Evolutionary conservation across 2,888 invertebrate genomes (phyloP), one percentile per base, ranked within the genome.

Genomic region (Fabriciana adippe): DNA sequence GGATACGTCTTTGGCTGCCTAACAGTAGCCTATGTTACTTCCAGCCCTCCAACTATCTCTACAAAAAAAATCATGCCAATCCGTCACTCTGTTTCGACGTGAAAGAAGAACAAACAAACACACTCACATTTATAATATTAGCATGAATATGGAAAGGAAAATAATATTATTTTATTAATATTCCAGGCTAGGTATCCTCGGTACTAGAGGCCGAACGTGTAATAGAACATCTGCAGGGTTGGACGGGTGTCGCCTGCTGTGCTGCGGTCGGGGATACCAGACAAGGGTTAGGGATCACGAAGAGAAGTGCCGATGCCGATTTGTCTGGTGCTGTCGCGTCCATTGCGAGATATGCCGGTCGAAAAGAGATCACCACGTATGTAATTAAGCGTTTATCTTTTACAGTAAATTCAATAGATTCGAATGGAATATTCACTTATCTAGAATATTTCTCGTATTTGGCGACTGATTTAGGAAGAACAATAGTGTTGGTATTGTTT

Each of bases 261-360:
- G 98, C 89, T 98, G 98, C 84, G 97, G 97, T 0, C 94, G 98
- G 67, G 97, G 98, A 14, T 97, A 97, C 88, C 97, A 97, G 83
- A 97, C 97, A 6, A 90, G 96, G 66, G 95, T 97, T 2, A 93
- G 95, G 50, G 96, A 97, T 78, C 96, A 97, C 70, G 95, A 95
- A 79, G 97, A 97, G 82, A 97, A 97, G 85, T 98, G 98, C 89
- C 95, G 96, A 80, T 98, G 98, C 85, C 95, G 95, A 75, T 98
- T 98, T 84, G 96, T 97, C 69, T 98, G 97, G 97, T 98, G 98
- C 89, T 98, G 98, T 88, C 94, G 95, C 74, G 97, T 98, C 2
- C 95, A 96, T 78, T 98, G 98, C 89, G 96, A 97, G 81, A 94
- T 95, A 72, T 98, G 97, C 87, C 94, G 95, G 74, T 95, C 95